Base-by-base conservation (phyloP, 2,797 vertebrate genomes). In the Sebastes aleutianus region DNA sequence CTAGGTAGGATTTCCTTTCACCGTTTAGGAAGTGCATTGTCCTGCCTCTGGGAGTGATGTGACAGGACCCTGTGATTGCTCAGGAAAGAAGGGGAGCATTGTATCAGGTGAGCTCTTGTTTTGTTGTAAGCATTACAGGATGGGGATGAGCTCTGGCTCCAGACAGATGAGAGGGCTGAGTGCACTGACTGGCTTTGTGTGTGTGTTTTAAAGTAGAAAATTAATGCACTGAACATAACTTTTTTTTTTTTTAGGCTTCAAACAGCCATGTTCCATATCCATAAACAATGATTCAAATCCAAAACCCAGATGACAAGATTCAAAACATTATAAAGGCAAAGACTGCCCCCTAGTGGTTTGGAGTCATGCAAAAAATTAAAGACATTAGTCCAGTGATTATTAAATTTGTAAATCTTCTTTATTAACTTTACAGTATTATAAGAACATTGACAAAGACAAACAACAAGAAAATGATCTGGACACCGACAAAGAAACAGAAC, bases 1-100 rank as follows among this genome's bases (percentile, higher is more conserved):
- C 91, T 91, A 91, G 90, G 89, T 83, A 88, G 85, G 83, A 89
- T 93, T 93, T 89, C 92, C 93, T 94, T 96, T 95, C 92, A 95
- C 84, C 89, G 63, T 92, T 88, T 93, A 94, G 93, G 88, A 96
- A 90, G 94, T 83, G 87, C 85, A 94, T 95, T 93, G 91, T 93
- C 88, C 92, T 79, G 79, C 75, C 75, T 89, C 59, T 80, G 92
- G 89, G 93, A 91, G 87, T 88, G 94, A 94, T 91, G 93, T 89
- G 93, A 94, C 90, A 78, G 78, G 89, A 83, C 22, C 87, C 88
- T 78, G 90, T 70, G 89, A 93, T 92, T 90, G 87, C 89, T 83
- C 84, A 29, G 92, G 86, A 87, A 92, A 93, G 92, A 93, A 94
- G 91, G 90, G 89, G 82, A 76, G 82, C 92, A 85, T 94, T 94